Evolutionary conservation across 2,797 vertebrate genomes (phyloP), one percentile per base, ranked within the genome.

Genomic region (Lycodopsis pacificus): DNA sequence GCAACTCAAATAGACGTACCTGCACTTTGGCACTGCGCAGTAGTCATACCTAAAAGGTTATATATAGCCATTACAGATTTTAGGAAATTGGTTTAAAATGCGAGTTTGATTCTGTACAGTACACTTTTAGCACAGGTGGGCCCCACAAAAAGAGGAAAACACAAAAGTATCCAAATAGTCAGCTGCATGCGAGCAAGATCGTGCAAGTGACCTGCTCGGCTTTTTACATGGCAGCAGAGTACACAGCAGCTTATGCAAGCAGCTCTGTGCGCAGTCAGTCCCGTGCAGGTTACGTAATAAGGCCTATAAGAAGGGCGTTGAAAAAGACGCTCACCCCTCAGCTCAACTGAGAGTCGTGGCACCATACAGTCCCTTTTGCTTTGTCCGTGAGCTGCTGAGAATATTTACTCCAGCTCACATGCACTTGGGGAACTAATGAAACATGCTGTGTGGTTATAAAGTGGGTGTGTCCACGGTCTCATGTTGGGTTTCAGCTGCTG

Each of bases 171-270:
- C 64, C 22, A 67, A 80, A 78, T 65, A 73, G 58, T 83, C 12
- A 11, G 57, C 65, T 63, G 67, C 67, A 79, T 68, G 46, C n/a
- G 76, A 71, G 73, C 78, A 61, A 34, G 54, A 75, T 67, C 65
- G 70, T 4, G 66, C 1, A 4, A 74, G 34, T 71, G 84, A 86
- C 79, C 78, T 25, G 79, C 49, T 2, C 30, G 69, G 68, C 70
- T 88, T 54, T 38, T 86, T 87, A 87, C 73, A 83, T 82, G 85
- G 80, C 86, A 79, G 57, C 57, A 64, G 22, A 82, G 86, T 7
- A 82, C 84, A 76, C 74, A 74, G 73, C 78, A 38, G 76, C 88
- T 95, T 95, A 94, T 82, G 81, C 93, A 95, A 95, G 79, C 72
- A 6, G 86, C 82, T 89, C 84, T 77, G 77, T 54, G 79, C 69